Evolutionary conservation across 2,797 vertebrate species (phyloP).

Genomic region (Halcyon leucocephala): DNA sequence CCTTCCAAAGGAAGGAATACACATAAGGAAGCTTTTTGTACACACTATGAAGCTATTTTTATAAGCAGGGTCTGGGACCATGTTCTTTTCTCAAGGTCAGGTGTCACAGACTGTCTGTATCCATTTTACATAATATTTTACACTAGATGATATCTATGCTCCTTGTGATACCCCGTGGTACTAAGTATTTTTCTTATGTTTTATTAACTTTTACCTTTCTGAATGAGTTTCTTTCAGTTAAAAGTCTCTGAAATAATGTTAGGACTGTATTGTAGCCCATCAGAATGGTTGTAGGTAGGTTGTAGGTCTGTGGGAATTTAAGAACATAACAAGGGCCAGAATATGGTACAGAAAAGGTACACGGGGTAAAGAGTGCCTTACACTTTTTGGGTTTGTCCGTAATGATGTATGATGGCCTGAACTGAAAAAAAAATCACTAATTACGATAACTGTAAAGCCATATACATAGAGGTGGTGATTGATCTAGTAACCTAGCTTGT

Average conservation of each 20-base stretch:
- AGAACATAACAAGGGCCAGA: background rate
- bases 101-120: background rate
- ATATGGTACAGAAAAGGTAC: background rate
- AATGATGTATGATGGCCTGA: background rate
- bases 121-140: background rate
- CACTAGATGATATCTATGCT: background rate
- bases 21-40: background rate
- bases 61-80: accelerated
- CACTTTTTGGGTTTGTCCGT: background rate
- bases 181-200: background rate
- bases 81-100: background rate
- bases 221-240: background rate
- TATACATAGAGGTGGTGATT: background rate
- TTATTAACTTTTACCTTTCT: background rate
- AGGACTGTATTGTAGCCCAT: background rate
- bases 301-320: background rate
- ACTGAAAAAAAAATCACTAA: background rate
- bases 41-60: background rate
- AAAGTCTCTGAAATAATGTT: background rate
- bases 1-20: background rate
- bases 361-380: accelerated
- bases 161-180: background rate
- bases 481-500: background rate
- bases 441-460: background rate
- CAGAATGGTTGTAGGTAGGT: background rate